Percentiles rank a stretch among this genome's conserved stretches.
phyloP scores from a whole-genome alignment of 2,797 vertebrate genomes.

The Gadopsis bispinosus region DNA sequence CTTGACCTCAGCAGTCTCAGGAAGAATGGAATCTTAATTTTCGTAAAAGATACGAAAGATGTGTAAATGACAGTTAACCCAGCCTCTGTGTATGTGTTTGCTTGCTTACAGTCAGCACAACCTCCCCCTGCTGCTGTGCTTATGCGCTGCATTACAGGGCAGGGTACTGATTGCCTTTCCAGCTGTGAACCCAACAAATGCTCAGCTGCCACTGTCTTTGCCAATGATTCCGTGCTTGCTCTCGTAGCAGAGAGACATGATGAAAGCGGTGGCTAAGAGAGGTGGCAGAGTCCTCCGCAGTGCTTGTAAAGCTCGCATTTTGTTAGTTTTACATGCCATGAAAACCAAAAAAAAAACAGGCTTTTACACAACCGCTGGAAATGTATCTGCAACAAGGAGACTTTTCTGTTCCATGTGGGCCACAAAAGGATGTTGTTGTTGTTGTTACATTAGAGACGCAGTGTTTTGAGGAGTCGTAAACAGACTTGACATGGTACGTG shows the following conservation, averaged over 20 bases:
- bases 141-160: slow-evolving; percentile 17
- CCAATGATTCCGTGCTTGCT: slow-evolving; percentile 35
- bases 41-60: neutral
- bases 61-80: neutral
- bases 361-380: slow-evolving; percentile 33
- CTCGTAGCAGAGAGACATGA: slow-evolving; percentile 40
- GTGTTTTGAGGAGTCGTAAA: slow-evolving; percentile 50
- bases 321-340: slow-evolving; percentile 40
- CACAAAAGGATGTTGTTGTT: slow-evolving; percentile 30
- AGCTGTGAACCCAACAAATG: slow-evolving; percentile 55
- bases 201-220: slow-evolving; percentile 33
- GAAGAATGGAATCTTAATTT: neutral
- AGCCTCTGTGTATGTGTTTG: neutral
- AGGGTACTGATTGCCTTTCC: slow-evolving; percentile 39
- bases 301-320: slow-evolving; percentile 48
- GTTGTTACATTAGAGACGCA: slow-evolving; percentile 29
- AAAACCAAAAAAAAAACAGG: slow-evolving; percentile 25
- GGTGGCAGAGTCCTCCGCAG: slow-evolving; percentile 36
- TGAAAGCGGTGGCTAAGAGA: slow-evolving; percentile 33
- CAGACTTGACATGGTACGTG: slow-evolving; percentile 23
- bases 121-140: slow-evolving; percentile 32
- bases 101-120: slow-evolving; percentile 17
- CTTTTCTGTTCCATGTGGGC: slow-evolving; percentile 1
- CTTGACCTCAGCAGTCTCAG: neutral
- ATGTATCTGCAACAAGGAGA: slow-evolving; percentile 40